Evolutionary conservation across 1,140 invertebrate species (phyloP).

Genomic region (Euwallacea similis): DNA sequence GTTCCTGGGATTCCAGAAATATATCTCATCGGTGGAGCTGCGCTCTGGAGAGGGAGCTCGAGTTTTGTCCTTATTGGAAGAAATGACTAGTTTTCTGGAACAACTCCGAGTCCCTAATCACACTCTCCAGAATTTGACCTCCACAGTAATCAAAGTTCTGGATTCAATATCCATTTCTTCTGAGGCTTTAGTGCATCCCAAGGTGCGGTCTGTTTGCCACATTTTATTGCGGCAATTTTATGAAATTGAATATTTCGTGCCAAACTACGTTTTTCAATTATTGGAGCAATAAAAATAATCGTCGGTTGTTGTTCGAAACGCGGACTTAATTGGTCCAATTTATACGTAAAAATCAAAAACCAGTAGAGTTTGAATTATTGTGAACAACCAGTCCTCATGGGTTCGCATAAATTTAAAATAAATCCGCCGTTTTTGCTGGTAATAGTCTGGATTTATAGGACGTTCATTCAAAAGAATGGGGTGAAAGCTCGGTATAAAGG

Average conservation of each 20-base stretch:
- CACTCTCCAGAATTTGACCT: slow-evolving; percentile 19
- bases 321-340: not conserved
- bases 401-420: no score
- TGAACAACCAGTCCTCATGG: no score
- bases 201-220: slow-evolving; percentile 18
- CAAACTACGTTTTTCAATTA: no score
- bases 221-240: not conserved
- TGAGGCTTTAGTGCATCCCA: slow-evolving; percentile 24
- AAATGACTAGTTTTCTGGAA: slow-evolving; percentile 57
- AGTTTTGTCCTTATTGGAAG: slow-evolving; percentile 56
- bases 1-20: slow-evolving; percentile 53
- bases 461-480: no score
- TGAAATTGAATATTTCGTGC: no score
- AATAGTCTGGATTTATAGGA: no score
- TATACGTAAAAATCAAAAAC: slow-evolving; percentile 4
- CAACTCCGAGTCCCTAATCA: slow-evolving; percentile 9
- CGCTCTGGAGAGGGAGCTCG: slow-evolving; percentile 63
- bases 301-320: not conserved
- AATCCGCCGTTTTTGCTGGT: no score
- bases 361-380: not conserved
- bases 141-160: slow-evolving; percentile 17
- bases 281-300: not conserved
- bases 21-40: slow-evolving; percentile 51
- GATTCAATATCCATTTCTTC: slow-evolving; percentile 25
- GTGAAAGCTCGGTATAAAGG: no score